Base-by-base conservation (phyloP, 2,888 invertebrate species). In the Alloplasta piceator region DNA sequence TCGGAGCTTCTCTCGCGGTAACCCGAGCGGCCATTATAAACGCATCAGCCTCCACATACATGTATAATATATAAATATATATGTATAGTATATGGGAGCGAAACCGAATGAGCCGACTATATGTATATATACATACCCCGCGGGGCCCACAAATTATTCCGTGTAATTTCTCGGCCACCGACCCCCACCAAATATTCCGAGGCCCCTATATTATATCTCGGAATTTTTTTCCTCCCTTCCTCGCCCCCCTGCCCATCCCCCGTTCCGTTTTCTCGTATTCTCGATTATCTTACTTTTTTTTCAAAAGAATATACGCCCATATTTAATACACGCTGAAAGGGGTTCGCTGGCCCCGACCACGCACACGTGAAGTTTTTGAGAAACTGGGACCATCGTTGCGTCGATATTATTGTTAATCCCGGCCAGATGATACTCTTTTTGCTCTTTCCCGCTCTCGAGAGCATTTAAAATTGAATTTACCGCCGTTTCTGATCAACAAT, bases 11-110 rank as follows among this genome's bases (percentile, higher is more conserved):
- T 75, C 77, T 76, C 84, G 77, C 79, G 88, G 90, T 89, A 90
- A 91, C 86, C 88, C 86, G 87, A 89, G 88, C 88, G 87, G 89
- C 90, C 89, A 91, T 91, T 91, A 91, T 91, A 91, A 91, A 90
- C 91, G 89, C 90, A 91, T 91, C 91, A 91, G 87, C 87, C 60
- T 78, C 78, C 83, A 78, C 82, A 83, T 78, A 85, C 75, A 70
- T 72, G 73, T 52, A 66, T n/a, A n/a, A n/a, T n/a, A n/a, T n/a
- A n/a, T n/a, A n/a, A n/a, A n/a, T n/a, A n/a, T n/a, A n/a, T n/a
- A 26, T 26, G 3, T 26, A 26, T 26, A 26, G 26, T 26, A 26
- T 26, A 26, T 63, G 77, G 52, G 79, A 56, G 76, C 71, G 72
- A 78, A 50, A 83, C 83, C 67, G 80, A 82, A 58, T 56, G 73